Conservation (phyloP, 2,113 vertebrate species). For the Odontesthes bonariensis region DNA sequence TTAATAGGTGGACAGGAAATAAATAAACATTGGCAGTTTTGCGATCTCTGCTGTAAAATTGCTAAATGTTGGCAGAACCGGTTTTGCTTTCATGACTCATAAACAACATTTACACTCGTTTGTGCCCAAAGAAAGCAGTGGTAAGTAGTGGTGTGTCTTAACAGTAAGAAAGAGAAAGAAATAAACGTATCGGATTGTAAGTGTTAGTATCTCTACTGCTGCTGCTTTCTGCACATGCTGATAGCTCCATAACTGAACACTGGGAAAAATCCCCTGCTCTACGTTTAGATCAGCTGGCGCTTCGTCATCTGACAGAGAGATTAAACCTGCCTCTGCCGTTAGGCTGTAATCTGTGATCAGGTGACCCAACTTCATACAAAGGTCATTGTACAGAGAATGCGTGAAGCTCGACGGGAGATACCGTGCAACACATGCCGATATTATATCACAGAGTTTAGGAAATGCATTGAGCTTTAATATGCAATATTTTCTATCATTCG, state of each 20-base stretch:
- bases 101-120: not conserved
- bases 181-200: not conserved
- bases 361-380: conserved; percentile 33
- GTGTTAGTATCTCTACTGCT: not conserved
- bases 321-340: conserved; percentile 24
- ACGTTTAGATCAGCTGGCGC: conserved; percentile 22
- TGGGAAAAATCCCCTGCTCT: not conserved
- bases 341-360: conserved; percentile 49
- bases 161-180: not conserved
- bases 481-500: not conserved
- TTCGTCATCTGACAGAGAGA: conserved; percentile 43
- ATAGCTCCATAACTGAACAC: not conserved
- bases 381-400: conserved; percentile 20
- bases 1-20: not conserved
- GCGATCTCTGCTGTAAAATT: not conserved
- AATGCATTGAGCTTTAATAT: not conserved
- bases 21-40: not conserved
- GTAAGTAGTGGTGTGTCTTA: not conserved
- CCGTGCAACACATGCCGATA: not conserved
- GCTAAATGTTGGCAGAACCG: not conserved
- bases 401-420: not conserved
- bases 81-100: not conserved
- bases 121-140: not conserved
- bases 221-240: not conserved
- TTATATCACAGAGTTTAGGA: not conserved